Percentiles rank a stretch among this genome's conserved stretches.
Conservation (phyloP, 2,797 vertebrate genomes). For the Streptopelia turtur region DNA sequence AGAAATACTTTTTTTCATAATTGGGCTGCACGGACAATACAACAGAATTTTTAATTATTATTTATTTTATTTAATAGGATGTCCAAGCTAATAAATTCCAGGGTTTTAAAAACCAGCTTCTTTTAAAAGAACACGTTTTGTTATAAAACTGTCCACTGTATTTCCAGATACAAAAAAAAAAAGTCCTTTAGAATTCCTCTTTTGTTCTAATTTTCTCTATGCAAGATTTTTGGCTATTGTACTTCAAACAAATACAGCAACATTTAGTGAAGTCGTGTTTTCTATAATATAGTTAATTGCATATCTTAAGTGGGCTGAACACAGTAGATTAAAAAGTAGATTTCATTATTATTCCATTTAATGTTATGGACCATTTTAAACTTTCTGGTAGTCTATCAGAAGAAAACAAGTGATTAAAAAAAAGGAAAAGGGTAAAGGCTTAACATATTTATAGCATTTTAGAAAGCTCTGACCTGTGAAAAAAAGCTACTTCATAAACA, state of each 20-base stretch:
- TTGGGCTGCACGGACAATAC: not conserved
- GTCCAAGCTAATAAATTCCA: not conserved
- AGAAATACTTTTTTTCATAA: not conserved
- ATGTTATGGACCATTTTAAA: not conserved
- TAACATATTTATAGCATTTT: not conserved
- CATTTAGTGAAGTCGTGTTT: not conserved
- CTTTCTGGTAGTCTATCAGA: not conserved
- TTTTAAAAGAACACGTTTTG: not conserved
- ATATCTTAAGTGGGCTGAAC: not conserved
- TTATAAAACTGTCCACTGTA: not conserved
- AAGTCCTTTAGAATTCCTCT: not conserved
- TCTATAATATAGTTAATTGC: not conserved
- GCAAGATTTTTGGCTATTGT: not conserved
- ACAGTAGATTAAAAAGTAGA: not conserved
- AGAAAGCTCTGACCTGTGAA: not conserved
- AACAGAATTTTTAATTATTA: not conserved
- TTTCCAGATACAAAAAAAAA: not conserved
- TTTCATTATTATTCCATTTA: too few species aligned
- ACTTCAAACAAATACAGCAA: not conserved
- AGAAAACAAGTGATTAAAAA: not conserved
- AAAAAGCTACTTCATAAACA: not conserved
- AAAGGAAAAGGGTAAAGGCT: not conserved
- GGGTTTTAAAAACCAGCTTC: not conserved
- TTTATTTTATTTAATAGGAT: not conserved
- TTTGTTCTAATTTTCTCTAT: not conserved